Evolutionary conservation across 2,888 invertebrate genomes (phyloP).

Genomic region (Marasmarcha lunaedactyla): DNA sequence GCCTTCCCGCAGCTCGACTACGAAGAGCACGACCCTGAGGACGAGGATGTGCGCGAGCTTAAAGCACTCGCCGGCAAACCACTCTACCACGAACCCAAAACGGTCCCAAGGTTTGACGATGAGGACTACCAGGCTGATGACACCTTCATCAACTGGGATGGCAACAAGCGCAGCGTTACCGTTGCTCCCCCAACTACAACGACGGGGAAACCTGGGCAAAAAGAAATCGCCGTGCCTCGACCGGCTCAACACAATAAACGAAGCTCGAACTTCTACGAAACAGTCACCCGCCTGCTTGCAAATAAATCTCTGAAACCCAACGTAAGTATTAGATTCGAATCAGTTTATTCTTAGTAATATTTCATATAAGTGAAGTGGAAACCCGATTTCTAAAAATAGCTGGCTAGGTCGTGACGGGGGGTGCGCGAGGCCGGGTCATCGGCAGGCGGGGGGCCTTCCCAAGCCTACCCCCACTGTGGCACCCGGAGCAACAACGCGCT

Average conservation of each 20-base stretch:
- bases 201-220: conserved; percentile 62
- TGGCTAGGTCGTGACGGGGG: conserved; percentile 52
- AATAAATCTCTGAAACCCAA: conserved; percentile 60
- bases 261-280: conserved; percentile 53
- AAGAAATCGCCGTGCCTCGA: conserved; percentile 73
- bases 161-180: conserved; percentile 57
- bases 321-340: conserved; percentile 49
- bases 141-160: conserved; percentile 63
- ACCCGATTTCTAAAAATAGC: conserved; percentile 58
- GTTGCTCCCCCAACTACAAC: conserved; percentile 36
- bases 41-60: conserved; percentile 75
- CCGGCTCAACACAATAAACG: conserved; percentile 59
- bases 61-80: conserved; percentile 72
- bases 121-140: conserved; percentile 61
- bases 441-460: neutral
- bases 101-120: conserved; percentile 48
- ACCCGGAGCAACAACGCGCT: conserved; percentile 12
- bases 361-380: neutral
- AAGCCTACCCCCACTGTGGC: conserved; percentile 17
- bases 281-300: conserved; percentile 60
- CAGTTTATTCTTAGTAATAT: conserved; percentile 1
- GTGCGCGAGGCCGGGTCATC: conserved; percentile 61
- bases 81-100: conserved; percentile 58
- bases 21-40: conserved; percentile 61
- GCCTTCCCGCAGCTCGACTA: conserved; percentile 53